A percentile compares a stretch with the other conserved stretches of the same genome.
Evolutionary conservation across 2,888 invertebrate genomes (phyloP).

Genomic region (Calliscelio sp.): DNA sequence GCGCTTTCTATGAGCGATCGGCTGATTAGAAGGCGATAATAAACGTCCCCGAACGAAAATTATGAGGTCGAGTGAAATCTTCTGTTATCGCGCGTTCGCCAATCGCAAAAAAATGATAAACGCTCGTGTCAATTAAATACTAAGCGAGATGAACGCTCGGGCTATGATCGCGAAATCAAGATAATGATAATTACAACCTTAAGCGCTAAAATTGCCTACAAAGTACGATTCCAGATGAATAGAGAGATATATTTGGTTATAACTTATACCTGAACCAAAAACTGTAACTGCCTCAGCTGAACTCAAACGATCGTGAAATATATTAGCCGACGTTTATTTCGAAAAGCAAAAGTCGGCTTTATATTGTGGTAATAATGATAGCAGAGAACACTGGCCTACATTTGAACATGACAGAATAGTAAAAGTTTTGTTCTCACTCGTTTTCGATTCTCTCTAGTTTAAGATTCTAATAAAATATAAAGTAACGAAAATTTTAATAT

Average conservation of each 20-base stretch:
- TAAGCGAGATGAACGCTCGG: slow-evolving; percentile 48
- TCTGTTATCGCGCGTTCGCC: slow-evolving; percentile 49
- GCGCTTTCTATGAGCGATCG: slow-evolving; percentile 65
- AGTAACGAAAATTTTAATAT: too few species aligned
- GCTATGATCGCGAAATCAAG: slow-evolving; percentile 35
- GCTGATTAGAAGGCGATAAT: slow-evolving; percentile 64
- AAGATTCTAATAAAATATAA: too few species aligned
- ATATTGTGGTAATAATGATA: neutral
- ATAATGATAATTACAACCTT: slow-evolving; percentile 67
- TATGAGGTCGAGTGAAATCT: slow-evolving; percentile 67
- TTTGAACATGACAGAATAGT: too few species aligned
- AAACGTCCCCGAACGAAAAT: slow-evolving; percentile 60
- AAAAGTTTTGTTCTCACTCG: too few species aligned
- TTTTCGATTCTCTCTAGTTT: too few species aligned
- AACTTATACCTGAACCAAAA: slow-evolving; percentile 32
- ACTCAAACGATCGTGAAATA: slow-evolving; percentile 14
- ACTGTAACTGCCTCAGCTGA: slow-evolving; percentile 9
- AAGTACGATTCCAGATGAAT: slow-evolving; percentile 39
- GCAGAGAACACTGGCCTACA: slow-evolving; percentile 5
- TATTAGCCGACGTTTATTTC: slow-evolving; percentile 8
- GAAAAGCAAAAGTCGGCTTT: slow-evolving; percentile 2
- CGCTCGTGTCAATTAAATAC: slow-evolving; percentile 67
- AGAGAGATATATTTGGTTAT: slow-evolving; percentile 35
- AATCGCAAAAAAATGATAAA: slow-evolving; percentile 57
- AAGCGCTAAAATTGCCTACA: slow-evolving; percentile 48